These are phyloP conservation scores for Gasterosteus nipponicus DNA, from an alignment of 2,113 vertebrate species.

Conservation along the genomic window DNA sequence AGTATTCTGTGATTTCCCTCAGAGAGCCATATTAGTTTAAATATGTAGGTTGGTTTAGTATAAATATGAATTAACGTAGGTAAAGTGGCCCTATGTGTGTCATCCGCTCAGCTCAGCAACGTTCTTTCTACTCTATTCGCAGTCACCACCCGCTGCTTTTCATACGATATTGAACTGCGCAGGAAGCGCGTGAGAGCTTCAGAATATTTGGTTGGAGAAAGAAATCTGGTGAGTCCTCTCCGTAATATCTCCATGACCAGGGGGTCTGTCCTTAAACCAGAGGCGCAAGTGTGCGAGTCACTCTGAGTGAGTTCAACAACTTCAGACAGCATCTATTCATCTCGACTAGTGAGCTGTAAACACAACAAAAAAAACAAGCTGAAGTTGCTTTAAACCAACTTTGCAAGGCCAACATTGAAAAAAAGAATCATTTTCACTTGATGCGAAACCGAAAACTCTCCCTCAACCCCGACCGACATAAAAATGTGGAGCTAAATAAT, in stretches of 20 bases:
- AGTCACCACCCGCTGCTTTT: background rate
- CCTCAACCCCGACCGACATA: constrained; percentile 1
- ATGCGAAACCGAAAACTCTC: background rate
- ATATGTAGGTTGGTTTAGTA: no score
- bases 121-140: background rate
- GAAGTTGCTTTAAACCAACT: constrained; percentile 2
- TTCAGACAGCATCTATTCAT: constrained; percentile 1
- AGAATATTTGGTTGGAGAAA: background rate
- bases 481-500: background rate
- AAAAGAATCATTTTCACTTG: background rate
- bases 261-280: background rate
- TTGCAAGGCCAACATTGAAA: constrained; percentile 6
- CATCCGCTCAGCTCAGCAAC: background rate
- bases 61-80: background rate
- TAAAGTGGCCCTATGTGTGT: background rate
- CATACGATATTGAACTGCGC: background rate
- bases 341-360: background rate
- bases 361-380: background rate
- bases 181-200: background rate
- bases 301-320: background rate
- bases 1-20: background rate
- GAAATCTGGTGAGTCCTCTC: background rate
- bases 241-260: background rate
- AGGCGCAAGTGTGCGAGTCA: background rate
- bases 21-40: background rate